These are phyloP conservation scores for Holothuria glaberrima DNA, from an alignment of 35 echinoderm and acorn worm species.

Conservation along the genomic window DNA sequence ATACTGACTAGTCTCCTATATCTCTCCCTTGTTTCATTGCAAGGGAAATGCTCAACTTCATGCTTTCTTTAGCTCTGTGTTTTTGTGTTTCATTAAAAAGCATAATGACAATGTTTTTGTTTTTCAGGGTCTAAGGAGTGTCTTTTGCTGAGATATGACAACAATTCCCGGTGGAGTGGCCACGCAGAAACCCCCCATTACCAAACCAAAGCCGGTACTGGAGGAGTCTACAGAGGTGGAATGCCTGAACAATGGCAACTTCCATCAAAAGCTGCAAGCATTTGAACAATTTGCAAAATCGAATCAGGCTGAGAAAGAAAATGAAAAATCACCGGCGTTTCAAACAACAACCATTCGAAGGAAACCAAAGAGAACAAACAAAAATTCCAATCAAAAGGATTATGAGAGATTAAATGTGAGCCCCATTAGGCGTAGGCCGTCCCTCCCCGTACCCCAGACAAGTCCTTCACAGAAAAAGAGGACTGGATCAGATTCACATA, in stretches of 20 bases:
- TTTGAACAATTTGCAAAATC: slow-evolving; percentile 23
- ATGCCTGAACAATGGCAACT: background rate
- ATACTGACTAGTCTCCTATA: too few species aligned
- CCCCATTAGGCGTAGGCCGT: slow-evolving; percentile 15
- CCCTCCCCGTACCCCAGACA: background rate
- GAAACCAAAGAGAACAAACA: background rate
- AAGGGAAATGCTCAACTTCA: too few species aligned
- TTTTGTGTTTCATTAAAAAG: too few species aligned
- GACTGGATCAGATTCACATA: background rate
- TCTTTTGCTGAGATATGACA: slow-evolving; percentile 10
- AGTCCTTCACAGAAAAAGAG: background rate
- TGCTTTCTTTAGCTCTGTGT: too few species aligned
- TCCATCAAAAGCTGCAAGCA: slow-evolving; percentile 14
- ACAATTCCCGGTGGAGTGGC: background rate
- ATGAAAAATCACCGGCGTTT: background rate
- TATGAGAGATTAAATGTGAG: slow-evolving; percentile 41
- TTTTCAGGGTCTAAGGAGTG: too few species aligned
- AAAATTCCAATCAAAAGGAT: slow-evolving; percentile 10
- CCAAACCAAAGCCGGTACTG: slow-evolving; percentile 8
- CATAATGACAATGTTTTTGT: too few species aligned
- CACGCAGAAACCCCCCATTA: slow-evolving; percentile 3
- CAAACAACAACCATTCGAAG: slow-evolving; percentile 34
- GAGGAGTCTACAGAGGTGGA: background rate
- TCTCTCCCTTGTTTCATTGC: too few species aligned
- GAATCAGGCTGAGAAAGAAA: slow-evolving; percentile 3